Evolutionary conservation across 35 echinoderm and acorn worm genomes (phyloP), one percentile per base, ranked within the genome.

Genomic region (Patiria miniata): DNA sequence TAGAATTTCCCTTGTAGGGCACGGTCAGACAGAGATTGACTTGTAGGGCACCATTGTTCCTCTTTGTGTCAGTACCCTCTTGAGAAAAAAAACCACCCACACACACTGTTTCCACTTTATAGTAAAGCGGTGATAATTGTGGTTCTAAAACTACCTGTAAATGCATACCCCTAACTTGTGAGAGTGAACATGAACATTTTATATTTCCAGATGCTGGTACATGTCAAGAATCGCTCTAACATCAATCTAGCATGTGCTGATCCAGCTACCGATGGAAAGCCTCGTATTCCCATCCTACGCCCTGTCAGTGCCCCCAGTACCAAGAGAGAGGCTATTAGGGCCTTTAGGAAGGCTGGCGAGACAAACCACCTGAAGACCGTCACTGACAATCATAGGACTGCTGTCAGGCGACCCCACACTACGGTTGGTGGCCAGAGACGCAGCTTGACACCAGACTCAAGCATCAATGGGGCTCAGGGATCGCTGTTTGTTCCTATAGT

Each of bases 231-330:
- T 82, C 85, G 95, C 37, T 91, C 92, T 68, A 97, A 94, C 42
- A 79, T 97, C 77, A 97, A 86, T 68, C 80, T 97, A 51, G 91
- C 91, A 8, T 93, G 84, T 50, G 82, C 88, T 16, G 89, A 94
- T 79, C 86, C 79, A 16, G 85, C 80, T 2, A 81, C 81, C 0
- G 91, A 90, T 22, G 39, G 51, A 10, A 17, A 85, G 18, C 76
- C 88, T 37, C 87, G 87, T 38, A 39, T 78, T n/a, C 87, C 89
- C 23, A 37, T 91, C 18, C 38, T 68, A 37, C 84, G 95, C 21
- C 95, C 95, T 0, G 78, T 87, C 21, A 97, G 95, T 78, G 95
- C 95, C 42, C 95, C 95, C 17, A 61, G 79, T 37, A 97, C 95
- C 26, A 93, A 85, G 33, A 37, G 68, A 32, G 95, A 97, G 32